Conservation (phyloP, 1,140 invertebrate species). For the Tenebrio molitor region DNA sequence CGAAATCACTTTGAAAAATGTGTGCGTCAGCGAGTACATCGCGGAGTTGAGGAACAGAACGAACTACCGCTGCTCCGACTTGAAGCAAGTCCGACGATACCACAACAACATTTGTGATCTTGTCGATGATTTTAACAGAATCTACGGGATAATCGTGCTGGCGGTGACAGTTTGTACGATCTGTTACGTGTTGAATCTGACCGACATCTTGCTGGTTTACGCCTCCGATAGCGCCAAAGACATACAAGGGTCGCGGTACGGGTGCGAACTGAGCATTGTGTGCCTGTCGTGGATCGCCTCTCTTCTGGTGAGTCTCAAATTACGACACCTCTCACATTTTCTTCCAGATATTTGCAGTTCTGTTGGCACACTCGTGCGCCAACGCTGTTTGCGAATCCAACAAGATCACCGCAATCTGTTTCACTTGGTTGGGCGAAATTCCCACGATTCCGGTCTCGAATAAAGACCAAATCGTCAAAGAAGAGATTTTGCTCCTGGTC, state of each 20-base stretch:
- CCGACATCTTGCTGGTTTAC: conserved; percentile 12
- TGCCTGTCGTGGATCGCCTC: conserved; percentile 17
- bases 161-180: conserved; percentile 8
- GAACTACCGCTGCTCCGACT: conserved; percentile 3
- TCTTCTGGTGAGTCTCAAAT: conserved; percentile 17
- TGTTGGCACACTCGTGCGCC: conserved; percentile 50
- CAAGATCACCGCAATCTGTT: conserved; percentile 48
- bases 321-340: neutral
- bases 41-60: too few relatives aligned
- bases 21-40: too few relatives aligned
- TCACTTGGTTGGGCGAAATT: conserved; percentile 47
- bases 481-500: conserved; percentile 48
- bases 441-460: conserved; percentile 19
- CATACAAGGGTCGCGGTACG: neutral
- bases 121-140: conserved; percentile 9
- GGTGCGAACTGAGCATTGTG: neutral
- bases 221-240: neutral
- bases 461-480: conserved; percentile 41
- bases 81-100: neutral
- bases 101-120: conserved; percentile 5
- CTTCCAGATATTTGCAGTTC: conserved; percentile 51
- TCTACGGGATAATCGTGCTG: neutral
- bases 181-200: conserved; percentile 12
- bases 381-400: conserved; percentile 41
- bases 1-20: too few relatives aligned